phyloP scores from a whole-genome alignment of 2,797 vertebrate genomes.

The Malurus leucopterus region DNA sequence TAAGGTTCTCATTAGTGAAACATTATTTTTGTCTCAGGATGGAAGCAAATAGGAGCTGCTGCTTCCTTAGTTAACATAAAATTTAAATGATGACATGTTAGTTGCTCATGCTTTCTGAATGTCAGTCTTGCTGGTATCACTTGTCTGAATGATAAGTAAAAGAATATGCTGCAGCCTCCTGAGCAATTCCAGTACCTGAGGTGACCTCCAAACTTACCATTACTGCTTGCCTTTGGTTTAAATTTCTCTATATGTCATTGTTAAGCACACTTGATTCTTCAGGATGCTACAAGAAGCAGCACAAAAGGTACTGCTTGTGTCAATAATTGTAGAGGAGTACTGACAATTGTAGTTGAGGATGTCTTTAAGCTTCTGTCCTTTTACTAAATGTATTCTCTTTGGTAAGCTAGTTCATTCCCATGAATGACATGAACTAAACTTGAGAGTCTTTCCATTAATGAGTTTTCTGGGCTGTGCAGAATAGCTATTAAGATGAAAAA shows the following conservation, averaged over 20 bases:
- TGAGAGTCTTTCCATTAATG: conserved; percentile 52
- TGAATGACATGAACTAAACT: conserved; percentile 44
- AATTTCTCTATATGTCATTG: neutral
- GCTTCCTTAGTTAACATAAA: neutral
- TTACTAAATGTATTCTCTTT: conserved; percentile 39
- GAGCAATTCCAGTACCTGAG: neutral
- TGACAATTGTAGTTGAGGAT: conserved; percentile 12
- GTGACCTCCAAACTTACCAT: neutral
- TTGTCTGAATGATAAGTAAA: neutral
- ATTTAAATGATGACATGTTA: neutral
- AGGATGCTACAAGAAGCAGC: neutral
- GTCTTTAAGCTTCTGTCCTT: conserved; percentile 28
- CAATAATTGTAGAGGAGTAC: neutral
- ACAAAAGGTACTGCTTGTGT: neutral
- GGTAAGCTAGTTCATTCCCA: conserved; percentile 4
- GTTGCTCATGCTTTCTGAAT: neutral
- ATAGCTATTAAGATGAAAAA: conserved; percentile 59
- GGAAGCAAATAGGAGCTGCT: neutral
- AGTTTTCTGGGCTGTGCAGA: conserved; percentile 61
- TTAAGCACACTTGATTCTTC: conserved; percentile 4
- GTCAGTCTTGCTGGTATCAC: neutral
- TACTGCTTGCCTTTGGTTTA: neutral
- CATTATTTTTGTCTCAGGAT: neutral
- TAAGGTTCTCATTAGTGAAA: neutral
- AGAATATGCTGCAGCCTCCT: neutral